Conservation (phyloP, 2,113 vertebrate species). For the Dinomys branickii region DNA sequence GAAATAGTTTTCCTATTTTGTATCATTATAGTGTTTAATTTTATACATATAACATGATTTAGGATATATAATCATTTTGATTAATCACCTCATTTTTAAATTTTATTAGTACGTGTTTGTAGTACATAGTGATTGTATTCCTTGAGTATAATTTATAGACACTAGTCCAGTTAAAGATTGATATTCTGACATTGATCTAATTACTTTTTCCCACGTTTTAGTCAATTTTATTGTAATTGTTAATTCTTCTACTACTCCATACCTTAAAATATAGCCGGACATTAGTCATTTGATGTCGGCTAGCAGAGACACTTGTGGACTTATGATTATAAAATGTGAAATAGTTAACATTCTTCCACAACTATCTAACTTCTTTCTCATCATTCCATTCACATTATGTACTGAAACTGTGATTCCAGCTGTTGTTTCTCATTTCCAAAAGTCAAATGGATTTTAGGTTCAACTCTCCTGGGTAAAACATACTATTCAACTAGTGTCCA, state of each 20-base stretch:
- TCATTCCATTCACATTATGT: background rate
- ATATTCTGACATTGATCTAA: background rate
- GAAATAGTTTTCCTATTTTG: background rate
- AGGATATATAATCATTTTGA: background rate
- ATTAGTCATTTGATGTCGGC: background rate
- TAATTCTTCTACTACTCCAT: background rate
- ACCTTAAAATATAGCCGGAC: background rate
- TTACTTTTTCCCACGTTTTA: background rate
- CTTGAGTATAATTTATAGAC: background rate
- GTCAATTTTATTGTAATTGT: background rate
- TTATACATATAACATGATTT: background rate
- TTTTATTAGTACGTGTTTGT: background rate
- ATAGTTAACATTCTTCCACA: background rate
- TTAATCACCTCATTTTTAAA: background rate
- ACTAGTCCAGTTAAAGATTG: background rate
- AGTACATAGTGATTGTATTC: background rate
- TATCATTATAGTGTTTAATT: constrained; percentile 1
- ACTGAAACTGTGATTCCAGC: background rate
- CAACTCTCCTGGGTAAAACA: background rate
- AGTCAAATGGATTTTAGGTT: background rate
- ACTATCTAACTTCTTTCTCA: background rate
- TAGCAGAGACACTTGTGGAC: background rate
- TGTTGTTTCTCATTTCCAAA: background rate
- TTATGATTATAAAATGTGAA: constrained; percentile 21
- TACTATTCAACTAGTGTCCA: background rate